phyloP scores from a whole-genome alignment of 2,888 invertebrate species.

The Girardia tigrina region DNA sequence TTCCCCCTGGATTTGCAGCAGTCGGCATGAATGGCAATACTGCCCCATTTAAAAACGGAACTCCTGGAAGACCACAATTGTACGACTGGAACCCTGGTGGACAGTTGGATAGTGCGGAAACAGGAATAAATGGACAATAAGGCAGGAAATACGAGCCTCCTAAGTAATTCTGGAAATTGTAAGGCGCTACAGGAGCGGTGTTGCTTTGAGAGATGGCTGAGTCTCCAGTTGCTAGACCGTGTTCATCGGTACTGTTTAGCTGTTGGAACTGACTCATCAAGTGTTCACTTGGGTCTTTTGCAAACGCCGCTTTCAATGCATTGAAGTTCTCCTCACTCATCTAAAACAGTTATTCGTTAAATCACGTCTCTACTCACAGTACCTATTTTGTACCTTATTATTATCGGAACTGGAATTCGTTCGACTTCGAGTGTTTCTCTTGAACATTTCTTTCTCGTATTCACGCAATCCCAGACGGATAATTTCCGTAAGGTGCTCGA shows the following conservation, averaged over 20 bases:
- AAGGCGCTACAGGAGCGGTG: neutral
- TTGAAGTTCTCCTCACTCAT: too few species aligned
- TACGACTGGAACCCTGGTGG: neutral
- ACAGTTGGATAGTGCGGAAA: neutral
- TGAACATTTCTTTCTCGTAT: slow-evolving; percentile 23
- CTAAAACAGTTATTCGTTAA: too few species aligned
- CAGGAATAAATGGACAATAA: neutral
- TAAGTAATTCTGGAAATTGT: neutral
- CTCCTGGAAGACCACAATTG: neutral
- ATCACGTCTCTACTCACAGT: too few species aligned
- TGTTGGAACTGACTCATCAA: neutral
- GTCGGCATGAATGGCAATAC: neutral
- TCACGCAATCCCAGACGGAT: slow-evolving; percentile 5
- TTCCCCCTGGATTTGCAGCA: too few species aligned
- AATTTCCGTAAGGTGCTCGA: neutral
- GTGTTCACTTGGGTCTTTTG: neutral
- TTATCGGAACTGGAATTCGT: neutral
- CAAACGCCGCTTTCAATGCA: slow-evolving; percentile 6
- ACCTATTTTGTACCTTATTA: too few species aligned
- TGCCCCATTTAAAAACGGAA: neutral
- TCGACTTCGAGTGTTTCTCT: neutral
- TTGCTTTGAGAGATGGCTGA: neutral
- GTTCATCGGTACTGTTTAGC: neutral
- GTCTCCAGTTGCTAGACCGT: neutral
- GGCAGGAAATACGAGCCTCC: neutral